These are phyloP conservation scores for Murina feae DNA, from an alignment of 2,113 vertebrate species.

Conservation along the genomic window DNA sequence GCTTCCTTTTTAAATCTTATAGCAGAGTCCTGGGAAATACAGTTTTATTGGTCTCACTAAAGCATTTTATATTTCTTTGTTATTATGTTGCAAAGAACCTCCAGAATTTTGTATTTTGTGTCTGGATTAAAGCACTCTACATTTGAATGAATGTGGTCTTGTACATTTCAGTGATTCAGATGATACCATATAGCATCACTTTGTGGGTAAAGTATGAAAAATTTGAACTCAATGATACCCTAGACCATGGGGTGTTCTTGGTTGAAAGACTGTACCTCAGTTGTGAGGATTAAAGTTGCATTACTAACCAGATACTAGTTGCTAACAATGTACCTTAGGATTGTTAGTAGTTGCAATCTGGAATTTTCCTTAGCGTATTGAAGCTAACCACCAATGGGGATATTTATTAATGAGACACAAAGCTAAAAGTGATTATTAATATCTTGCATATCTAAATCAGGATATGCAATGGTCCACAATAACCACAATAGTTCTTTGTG, in stretches of 20 bases:
- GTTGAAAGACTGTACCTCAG: not conserved
- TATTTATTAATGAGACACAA: not conserved
- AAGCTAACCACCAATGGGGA: not conserved
- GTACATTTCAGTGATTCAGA: not conserved
- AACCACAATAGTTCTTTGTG: constrained; percentile 19
- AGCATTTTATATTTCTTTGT: not conserved
- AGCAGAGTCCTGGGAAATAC: not conserved
- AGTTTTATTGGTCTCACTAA: not conserved
- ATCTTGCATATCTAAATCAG: constrained; percentile 25
- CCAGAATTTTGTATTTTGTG: not conserved
- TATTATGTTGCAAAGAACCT: not conserved
- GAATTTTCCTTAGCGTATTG: not conserved
- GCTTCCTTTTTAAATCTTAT: not conserved
- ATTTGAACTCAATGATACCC: not conserved
- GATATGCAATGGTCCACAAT: not conserved
- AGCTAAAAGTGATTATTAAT: not conserved
- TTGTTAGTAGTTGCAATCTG: not conserved
- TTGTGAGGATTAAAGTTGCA: not conserved
- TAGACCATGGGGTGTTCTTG: not conserved
- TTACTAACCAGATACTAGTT: not conserved
- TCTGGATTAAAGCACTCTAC: not conserved
- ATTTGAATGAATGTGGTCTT: not conserved
- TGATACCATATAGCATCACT: not conserved
- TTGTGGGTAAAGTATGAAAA: not conserved
- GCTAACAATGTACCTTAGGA: not conserved